Base-by-base conservation (phyloP, 2,888 invertebrate species). In the Tetragonisca angustula region DNA sequence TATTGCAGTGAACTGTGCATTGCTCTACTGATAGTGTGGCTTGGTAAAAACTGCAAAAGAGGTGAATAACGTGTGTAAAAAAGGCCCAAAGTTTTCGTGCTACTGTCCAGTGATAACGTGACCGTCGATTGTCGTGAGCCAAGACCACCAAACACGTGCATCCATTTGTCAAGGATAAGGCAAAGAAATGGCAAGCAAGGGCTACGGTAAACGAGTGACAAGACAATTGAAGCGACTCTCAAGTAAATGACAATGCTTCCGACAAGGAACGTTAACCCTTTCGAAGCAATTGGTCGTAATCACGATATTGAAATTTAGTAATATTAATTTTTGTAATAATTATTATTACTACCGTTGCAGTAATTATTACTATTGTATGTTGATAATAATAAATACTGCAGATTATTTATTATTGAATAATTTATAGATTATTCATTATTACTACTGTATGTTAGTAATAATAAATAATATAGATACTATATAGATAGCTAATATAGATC, bases 91-190 rank as follows among this genome's bases (percentile, higher is more conserved):
- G 61, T 82, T 65, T 27, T 73, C 73, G 88, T 88, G 82, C 75
- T 91, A 89, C 89, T 88, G 93, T 93, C 92, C 91, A 92, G 91
- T 90, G 90, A 89, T 90, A 86, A n/a, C 89, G 84, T 90, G 85
- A 88, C 87, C 90, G 91, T 92, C 91, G 81, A 85, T 87, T 79
- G 88, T 91, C 91, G 78, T 73, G 71, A 81, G 87, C 85, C 89
- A 43, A 43, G 90, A 90, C 88, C 89, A 90, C 87, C 90, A 91
- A 88, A 82, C 74, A 79, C 81, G 89, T 85, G 86, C 70, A 79
- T 79, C 81, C 87, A 87, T 77, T 84, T 77, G 69, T 72, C 79
- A 82, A 87, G 79, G 74, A 85, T 61, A 87, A 74, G 71, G 80
- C 69, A 86, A 83, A 83, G 85, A 81, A 87, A 84, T 85, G 68